Evolutionary conservation across 2,797 vertebrate genomes (phyloP), one percentile per base, ranked within the genome.

Genomic region (Lacerta agilis): DNA sequence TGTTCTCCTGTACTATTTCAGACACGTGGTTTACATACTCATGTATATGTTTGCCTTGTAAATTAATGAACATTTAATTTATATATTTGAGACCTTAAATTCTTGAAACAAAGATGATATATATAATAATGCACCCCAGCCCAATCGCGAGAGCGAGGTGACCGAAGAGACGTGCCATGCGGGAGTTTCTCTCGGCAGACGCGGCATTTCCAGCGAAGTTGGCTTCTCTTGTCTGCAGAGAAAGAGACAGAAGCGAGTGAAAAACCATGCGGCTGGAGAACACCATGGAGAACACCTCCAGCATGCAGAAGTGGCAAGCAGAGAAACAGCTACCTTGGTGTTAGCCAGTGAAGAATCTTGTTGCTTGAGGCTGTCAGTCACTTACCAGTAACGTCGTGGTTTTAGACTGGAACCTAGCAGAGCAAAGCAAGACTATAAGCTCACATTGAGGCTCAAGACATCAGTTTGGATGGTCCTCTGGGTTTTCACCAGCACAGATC

Each of bases 201-300:
- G 11, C 20, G 0, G 8, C 29, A 17, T 86, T 86, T 79, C 85
- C 85, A 13, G 7, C n/a, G 2, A 7, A 20, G 8, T 86, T 86
- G 61, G 85, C 61, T 69, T 79, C 76, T 55, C n/a, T 76, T 13
- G 85, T 86, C 85, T 86, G 85, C 15, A 20, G n/a, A 69, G 75
- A 67, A 79, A 86, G 61, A 78, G 6, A 49, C 11, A 69, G 7
- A 49, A 69, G 1, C 1, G n/a, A 67, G 41, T 36, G 20, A 5
- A 11, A 1, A 25, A 49, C 49, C 67, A 79, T 1, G 6, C n/a
- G 25, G 33, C 1, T 2, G 1, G 36, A 3, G 33, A 81, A n/a
- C n/a, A n/a, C n/a, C n/a, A n/a, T n/a, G n/a, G n/a, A n/a, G n/a
- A n/a, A 25, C 61, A 66, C 1, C 23, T 29, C 80, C 17, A 20